A percentile compares a stretch with the other conserved stretches of the same genome.
Evolutionary conservation across 2,888 invertebrate species (phyloP).

Genomic region (Zaprionus lineosus): DNA sequence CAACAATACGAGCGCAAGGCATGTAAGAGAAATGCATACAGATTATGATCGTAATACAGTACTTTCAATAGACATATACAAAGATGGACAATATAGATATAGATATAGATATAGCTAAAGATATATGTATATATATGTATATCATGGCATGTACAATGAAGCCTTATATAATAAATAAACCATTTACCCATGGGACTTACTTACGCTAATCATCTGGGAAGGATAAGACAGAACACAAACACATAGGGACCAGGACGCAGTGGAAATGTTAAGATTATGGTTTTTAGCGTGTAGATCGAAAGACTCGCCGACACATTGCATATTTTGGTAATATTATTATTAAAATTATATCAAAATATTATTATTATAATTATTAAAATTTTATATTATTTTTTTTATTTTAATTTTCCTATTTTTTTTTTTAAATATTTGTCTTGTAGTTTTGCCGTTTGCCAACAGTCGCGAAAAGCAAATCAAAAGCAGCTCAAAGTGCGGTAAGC

Average conservation of each 20-base stretch:
- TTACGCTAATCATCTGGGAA: constrained; percentile 51
- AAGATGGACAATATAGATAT: constrained; percentile 16
- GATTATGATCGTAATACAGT: constrained; percentile 38
- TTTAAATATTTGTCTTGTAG: too few species aligned
- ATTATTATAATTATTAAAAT: background rate
- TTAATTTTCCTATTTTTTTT: constrained; percentile 1
- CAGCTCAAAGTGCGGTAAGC: background rate
- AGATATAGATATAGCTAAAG: constrained; percentile 6
- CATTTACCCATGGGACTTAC: constrained; percentile 41
- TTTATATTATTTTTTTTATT: background rate
- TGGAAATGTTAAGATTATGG: constrained; percentile 13
- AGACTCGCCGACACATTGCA: constrained; percentile 10
- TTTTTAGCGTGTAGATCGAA: background rate
- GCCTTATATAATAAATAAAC: constrained; percentile 27
- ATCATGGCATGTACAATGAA: background rate
- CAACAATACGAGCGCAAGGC: constrained; percentile 72
- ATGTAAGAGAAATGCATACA: constrained; percentile 73
- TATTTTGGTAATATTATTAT: background rate
- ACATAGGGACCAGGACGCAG: constrained; percentile 38
- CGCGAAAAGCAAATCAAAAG: background rate
- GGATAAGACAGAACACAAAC: constrained; percentile 32
- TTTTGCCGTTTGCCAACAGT: background rate
- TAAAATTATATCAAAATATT: background rate
- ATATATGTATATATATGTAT: background rate
- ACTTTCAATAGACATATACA: too few species aligned